Percentiles rank a stretch among this genome's conserved stretches.
Evolutionary conservation across 2,888 invertebrate genomes (phyloP).

Genomic region (Chesias legatella): DNA sequence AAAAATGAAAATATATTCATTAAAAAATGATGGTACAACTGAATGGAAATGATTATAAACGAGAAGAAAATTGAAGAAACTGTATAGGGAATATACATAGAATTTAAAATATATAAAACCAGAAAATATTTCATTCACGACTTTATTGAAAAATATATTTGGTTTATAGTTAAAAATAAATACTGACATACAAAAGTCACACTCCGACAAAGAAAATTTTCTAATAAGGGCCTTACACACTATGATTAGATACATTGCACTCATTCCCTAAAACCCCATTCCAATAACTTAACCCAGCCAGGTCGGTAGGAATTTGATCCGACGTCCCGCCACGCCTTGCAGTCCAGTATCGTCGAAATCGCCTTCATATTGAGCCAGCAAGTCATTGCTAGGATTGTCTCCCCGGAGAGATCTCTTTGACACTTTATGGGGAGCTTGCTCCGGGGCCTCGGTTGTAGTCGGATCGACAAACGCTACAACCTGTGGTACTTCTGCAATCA

Average conservation of each 20-base stretch:
- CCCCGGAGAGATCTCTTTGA: conserved; percentile 59
- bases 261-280: conserved; percentile 1
- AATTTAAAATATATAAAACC: too few species aligned
- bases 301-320: conserved; percentile 68
- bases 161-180: too few species aligned
- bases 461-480: conserved; percentile 39
- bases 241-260: conserved; percentile 10
- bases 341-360: conserved; percentile 50
- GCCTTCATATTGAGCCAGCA: conserved; percentile 59
- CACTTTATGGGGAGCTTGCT: conserved; percentile 47
- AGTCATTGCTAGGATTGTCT: conserved; percentile 59
- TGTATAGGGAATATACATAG: too few species aligned
- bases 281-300: conserved; percentile 56
- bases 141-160: too few species aligned
- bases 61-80: too few species aligned
- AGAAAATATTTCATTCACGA: too few species aligned
- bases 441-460: conserved; percentile 36
- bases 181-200: too few species aligned
- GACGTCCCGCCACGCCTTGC: conserved; percentile 55
- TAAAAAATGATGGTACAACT: too few species aligned
- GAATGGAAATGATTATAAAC: too few species aligned
- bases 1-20: too few species aligned
- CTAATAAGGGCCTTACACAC: neutral
- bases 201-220: too few species aligned
- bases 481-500: conserved; percentile 53